Evolutionary conservation across 2,797 vertebrate species (phyloP), one percentile per base, ranked within the genome.

Genomic region (Eptatretus atami): DNA sequence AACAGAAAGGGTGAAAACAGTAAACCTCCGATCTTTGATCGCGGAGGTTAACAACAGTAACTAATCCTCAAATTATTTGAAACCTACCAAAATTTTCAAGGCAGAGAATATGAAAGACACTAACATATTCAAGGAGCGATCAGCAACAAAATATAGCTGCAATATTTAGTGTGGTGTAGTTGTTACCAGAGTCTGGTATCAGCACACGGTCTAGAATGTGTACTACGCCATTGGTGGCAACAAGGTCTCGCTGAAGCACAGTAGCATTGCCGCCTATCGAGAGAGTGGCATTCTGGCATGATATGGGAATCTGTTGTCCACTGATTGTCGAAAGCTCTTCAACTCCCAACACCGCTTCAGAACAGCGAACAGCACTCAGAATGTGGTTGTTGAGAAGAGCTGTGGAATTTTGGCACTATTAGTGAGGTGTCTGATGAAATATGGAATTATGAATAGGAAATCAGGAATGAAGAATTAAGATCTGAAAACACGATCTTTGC

Each of bases 221-320:
- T 70, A 99, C 84, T 66, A 96, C 86, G 0, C 92, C 92, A 2
- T 99, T 99, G 71, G 71, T 82, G 65, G 84, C 84, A 64, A 96
- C 82, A 53, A 96, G 86, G 69, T 99, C 92, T 73, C 95, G 95
- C 69, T 79, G 81, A 66, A 72, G 76, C 53, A 94, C 86, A 81
- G 94, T 92, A 76, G 84, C 86, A 68, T 87, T 67, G 10, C 88
- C 90, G 3, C 96, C 94, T 54, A 99, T 76, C 6, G 84, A 90
- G 61, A 99, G 68, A 64, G 81, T 88, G 57, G 92, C 81, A 1
- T 88, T 88, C 65, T 94, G 80, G 61, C 92, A 99, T 57, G 90
- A 87, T 10, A 99, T 75, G 74, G 85, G 82, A 64, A 95, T 72
- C 53, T 76, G 82, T 69, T 74, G 78, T 71, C 92, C 92, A 75